Evolutionary conservation across 2,797 vertebrate species (phyloP).

Genomic region (Mormyrus hasselquistii): DNA sequence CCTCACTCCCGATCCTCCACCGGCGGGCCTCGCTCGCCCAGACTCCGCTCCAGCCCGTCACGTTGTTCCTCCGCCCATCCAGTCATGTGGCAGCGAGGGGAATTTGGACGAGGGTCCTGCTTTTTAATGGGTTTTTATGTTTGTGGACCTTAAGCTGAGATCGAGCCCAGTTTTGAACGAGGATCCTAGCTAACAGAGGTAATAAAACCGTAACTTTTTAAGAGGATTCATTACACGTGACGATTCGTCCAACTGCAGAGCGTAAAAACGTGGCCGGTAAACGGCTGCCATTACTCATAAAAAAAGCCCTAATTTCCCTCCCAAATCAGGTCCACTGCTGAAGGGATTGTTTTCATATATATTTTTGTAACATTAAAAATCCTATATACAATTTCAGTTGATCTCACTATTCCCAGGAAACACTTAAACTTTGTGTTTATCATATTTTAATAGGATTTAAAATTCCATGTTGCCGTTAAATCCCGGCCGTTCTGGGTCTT

Average conservation of each 20-base stretch:
- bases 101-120: not conserved
- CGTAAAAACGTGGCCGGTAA: not conserved
- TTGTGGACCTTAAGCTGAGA: not conserved
- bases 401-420: not conserved
- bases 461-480: not conserved
- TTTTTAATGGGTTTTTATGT: not conserved
- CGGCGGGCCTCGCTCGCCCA: not conserved
- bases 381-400: not conserved
- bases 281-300: not conserved
- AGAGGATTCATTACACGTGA: constrained; percentile 1
- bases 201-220: not conserved
- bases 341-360: not conserved
- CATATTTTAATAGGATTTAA: not conserved
- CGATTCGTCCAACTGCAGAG: not conserved
- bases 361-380: not conserved
- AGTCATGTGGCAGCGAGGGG: not conserved
- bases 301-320: not conserved
- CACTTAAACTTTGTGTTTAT: not conserved
- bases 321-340: not conserved
- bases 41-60: not conserved
- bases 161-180: not conserved
- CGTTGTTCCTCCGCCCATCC: not conserved
- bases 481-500: not conserved
- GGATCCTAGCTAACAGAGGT: not conserved
- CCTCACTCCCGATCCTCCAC: not conserved